phyloP scores from a whole-genome alignment of 37 sponge, comb jelly and placozoan species.

The Crambe crambe region DNA sequence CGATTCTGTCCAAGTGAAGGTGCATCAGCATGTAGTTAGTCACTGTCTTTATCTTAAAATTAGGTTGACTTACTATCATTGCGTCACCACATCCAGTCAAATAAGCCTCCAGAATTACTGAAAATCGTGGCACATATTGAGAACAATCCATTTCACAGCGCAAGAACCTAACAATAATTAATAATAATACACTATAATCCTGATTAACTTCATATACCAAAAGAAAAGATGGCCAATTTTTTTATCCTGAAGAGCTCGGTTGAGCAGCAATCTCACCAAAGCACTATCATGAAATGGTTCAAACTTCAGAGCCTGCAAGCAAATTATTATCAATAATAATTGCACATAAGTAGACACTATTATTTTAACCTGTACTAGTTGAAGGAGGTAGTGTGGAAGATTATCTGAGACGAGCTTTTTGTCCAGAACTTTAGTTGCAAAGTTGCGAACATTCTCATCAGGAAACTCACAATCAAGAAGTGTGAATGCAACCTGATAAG shows the following conservation, averaged over 20 bases:
- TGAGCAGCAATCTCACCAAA: constrained; percentile 73
- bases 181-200: neutral
- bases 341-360: neutral
- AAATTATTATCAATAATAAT: neutral
- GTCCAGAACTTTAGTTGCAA: constrained; percentile 65
- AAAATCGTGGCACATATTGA: constrained; percentile 47
- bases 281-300: constrained; percentile 81
- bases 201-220: constrained; percentile 79
- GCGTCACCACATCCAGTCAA: constrained; percentile 76
- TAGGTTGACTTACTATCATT: constrained; percentile 67
- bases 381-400: constrained; percentile 72
- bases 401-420: constrained; percentile 40
- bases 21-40: too few relatives aligned
- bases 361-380: constrained; percentile 82
- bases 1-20: constrained; percentile 21
- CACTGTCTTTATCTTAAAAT: too few relatives aligned
- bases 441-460: constrained; percentile 59
- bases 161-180: constrained; percentile 36
- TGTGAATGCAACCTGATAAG: constrained; percentile 55
- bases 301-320: constrained; percentile 80
- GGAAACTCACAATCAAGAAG: constrained; percentile 69
- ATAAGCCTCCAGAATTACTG: constrained; percentile 77
- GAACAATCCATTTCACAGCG: constrained; percentile 56
- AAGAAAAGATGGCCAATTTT: constrained; percentile 84
- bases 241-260: constrained; percentile 74